Base-by-base conservation (phyloP, 2,888 invertebrate genomes). In the Chouioia cunea region DNA sequence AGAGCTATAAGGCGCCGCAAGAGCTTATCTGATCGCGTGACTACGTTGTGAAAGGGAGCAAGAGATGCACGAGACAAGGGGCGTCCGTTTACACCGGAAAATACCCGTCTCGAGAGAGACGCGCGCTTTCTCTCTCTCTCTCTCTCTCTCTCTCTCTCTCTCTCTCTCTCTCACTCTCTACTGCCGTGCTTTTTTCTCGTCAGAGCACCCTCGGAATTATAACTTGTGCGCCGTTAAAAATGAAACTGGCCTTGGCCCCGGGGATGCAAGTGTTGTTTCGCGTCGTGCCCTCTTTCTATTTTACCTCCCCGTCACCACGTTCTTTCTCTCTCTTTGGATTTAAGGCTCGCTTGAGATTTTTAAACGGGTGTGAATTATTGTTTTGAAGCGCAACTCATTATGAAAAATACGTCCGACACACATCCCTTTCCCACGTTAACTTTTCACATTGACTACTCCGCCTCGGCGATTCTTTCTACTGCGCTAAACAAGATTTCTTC, bases 21-120 rank as follows among this genome's bases (percentile, higher is more conserved):
- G 73, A 72, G 80, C 78, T 81, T 80, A 82, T 81, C 82, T 74
- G 80, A 81, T 82, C 79, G 82, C 82, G 80, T 81, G 81, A 81
- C 79, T 80, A 50, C 52, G 22, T 48, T 62, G 48, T 36, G 50
- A 65, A 60, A 70, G 20, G 43, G 44, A 57, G 20, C 54, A 44
- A 3, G 59, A 74, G 68, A 73, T 74, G 70, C 27, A 6, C 73
- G 67, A 75, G 72, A 74, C 74, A 73, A 75, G 76, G 69, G 60
- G 64, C 70, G 73, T 71, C 67, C 76, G 73, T 73, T 77, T 75
- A 74, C 75, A 74, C 71, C 71, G 54, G 71, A 73, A 74, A 76
- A 76, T 77, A 70, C 44, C 54, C 62, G 54, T 54, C 56, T 65
- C 23, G 46, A 71, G 66, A 56, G n/a, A 8, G 10, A n/a, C 18